Base-by-base conservation (phyloP, 1,140 invertebrate genomes). In the Cyclargus thomasi region DNA sequence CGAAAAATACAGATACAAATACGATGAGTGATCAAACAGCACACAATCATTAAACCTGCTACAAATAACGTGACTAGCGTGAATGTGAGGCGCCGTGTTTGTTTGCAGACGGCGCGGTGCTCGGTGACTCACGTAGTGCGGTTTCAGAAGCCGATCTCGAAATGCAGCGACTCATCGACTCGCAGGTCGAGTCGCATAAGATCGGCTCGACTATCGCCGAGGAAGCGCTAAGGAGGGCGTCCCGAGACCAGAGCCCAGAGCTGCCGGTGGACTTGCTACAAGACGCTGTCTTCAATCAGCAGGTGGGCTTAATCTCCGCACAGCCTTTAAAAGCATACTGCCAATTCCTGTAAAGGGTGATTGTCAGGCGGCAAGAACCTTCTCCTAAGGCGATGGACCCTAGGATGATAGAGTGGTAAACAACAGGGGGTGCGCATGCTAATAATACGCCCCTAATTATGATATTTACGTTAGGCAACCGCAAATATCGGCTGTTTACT, bases 131-230 rank as follows among this genome's bases (percentile, higher is more conserved):
- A 20, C 55, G 67, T 53, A 66, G 65, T 67, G 63, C 67, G 11
- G 23, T 82, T 76, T 74, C 82, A 82, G 88, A 85, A 18, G 84
- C 84, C 47, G 91, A 91, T 63, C 87, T 92, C 63, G 94, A 94
- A 59, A 93, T 95, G 82, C 93, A 95, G 74, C 89, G 92, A 65
- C 84, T 95, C 70, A 95, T 96, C 74, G 94, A 92, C 74, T 94
- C 92, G 53, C 94, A 95, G 71, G 92, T 96, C 53, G 95, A 96
- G 83, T 95, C 94, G 64, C 95, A 94, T 82, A 96, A 96, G 90
- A 96, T 96, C 72, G 95, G 95, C 22, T 91, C 93, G 22, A 93
- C 95, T 79, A 95, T 96, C 79, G 95, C 95, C 0, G 94, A 95
- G 63, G 94, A 95, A 79, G 94, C 93, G 21, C 76, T 95, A 68